Evolutionary conservation across 2,113 vertebrate species (phyloP).

Genomic region (Natator depressus): DNA sequence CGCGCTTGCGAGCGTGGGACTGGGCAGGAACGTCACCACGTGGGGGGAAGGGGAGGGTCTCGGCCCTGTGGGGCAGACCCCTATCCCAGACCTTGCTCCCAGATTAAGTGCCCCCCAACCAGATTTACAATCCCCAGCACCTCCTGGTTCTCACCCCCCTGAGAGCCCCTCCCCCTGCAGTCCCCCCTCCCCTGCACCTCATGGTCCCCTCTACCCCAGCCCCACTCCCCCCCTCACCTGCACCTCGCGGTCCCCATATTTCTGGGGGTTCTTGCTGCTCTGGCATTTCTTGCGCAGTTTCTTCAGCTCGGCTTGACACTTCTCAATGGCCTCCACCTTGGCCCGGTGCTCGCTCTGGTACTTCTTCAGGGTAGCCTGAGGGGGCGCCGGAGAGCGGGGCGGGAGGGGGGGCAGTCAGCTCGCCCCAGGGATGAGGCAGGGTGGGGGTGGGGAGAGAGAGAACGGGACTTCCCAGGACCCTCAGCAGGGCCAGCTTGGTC

Average conservation of each 20-base stretch:
- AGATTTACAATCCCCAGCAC: not conserved
- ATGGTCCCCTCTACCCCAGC: not conserved
- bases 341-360: slow-evolving; percentile 85
- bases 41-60: too few relatives aligned
- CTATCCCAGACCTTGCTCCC: not conserved
- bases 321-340: slow-evolving; percentile 85
- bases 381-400: not conserved
- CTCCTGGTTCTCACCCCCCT: too few relatives aligned
- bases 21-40: too few relatives aligned
- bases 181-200: too few relatives aligned
- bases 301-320: slow-evolving; percentile 87
- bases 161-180: too few relatives aligned
- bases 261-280: slow-evolving; percentile 85
- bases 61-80: too few relatives aligned
- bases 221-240: slow-evolving; percentile 73
- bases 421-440: too few relatives aligned
- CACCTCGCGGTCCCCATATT: slow-evolving; percentile 88
- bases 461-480: not conserved
- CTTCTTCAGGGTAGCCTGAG: slow-evolving; percentile 85
- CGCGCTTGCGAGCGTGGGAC: too few relatives aligned
- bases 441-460: too few relatives aligned
- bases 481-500: not conserved
- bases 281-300: slow-evolving; percentile 87
- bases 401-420: not conserved
- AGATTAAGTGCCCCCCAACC: too few relatives aligned